Percentiles rank a stretch among this genome's conserved stretches.
Evolutionary conservation across 2,113 vertebrate genomes (phyloP).

Genomic region (Tetraodon nigroviridis): DNA sequence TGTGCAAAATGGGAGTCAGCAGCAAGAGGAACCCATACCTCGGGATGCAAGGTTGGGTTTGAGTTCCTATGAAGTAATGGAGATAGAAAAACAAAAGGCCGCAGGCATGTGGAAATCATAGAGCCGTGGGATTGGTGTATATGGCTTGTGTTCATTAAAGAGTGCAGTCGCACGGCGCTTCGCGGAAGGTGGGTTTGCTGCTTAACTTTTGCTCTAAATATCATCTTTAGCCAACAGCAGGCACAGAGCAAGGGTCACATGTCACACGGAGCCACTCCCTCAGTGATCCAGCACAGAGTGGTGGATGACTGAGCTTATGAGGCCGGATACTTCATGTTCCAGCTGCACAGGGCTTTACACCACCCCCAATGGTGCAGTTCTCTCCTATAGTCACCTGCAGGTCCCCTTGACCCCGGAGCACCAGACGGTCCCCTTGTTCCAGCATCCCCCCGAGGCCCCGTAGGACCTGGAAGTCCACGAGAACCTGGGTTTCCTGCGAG

Average conservation of each 20-base stretch:
- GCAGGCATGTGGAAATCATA: slow-evolving; percentile 77
- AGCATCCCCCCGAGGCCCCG: slow-evolving; percentile 77
- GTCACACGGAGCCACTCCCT: slow-evolving; percentile 39
- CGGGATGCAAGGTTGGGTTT: slow-evolving; percentile 36
- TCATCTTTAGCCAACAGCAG: slow-evolving; percentile 58
- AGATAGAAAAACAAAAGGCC: slow-evolving; percentile 66
- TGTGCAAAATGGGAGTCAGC: slow-evolving; percentile 30
- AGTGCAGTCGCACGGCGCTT: slow-evolving; percentile 67
- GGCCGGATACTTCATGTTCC: slow-evolving; percentile 37
- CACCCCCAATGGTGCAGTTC: no score
- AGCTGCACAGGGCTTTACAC: slow-evolving; percentile 31
- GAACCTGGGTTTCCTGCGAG: slow-evolving; percentile 69
- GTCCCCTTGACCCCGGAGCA: slow-evolving; percentile 78
- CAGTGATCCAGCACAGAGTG: slow-evolving; percentile 39
- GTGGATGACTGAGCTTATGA: no score
- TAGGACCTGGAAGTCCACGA: slow-evolving; percentile 72
- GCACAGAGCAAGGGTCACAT: slow-evolving; percentile 48
- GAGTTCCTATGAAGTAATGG: slow-evolving; percentile 60
- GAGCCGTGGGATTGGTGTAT: slow-evolving; percentile 57
- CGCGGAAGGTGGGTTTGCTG: slow-evolving; percentile 49
- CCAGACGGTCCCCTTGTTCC: slow-evolving; percentile 77
- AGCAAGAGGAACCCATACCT: slow-evolving; percentile 39
- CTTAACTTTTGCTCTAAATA: slow-evolving; percentile 60
- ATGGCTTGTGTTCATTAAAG: slow-evolving; percentile 65
- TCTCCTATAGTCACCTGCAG: slow-evolving; percentile 76